These are phyloP conservation scores for Pelodiscus sinensis DNA, from an alignment of 2,113 vertebrate species.

Conservation along the genomic window DNA sequence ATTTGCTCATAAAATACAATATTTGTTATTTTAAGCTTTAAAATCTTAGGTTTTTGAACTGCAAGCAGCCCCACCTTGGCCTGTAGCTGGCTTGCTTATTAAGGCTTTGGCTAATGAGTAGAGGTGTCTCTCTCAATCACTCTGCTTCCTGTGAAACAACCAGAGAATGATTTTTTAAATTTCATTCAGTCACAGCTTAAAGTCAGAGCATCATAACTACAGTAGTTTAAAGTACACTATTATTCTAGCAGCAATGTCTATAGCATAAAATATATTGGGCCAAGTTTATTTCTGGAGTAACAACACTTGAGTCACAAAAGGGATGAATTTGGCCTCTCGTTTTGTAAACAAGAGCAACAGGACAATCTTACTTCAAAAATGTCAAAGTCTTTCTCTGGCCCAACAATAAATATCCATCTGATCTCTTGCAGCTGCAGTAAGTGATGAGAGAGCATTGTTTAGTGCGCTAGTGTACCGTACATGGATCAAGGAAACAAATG, in stretches of 20 bases:
- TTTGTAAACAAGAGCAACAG: conserved; percentile 5
- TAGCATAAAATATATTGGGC: neutral
- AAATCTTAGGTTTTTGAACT: conserved; percentile 29
- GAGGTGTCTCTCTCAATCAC: neutral
- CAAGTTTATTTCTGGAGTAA: neutral
- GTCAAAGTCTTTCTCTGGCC: conserved; percentile 49
- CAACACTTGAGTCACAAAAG: neutral
- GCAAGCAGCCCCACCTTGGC: neutral
- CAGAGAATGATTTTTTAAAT: neutral
- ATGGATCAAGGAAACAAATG: conserved; percentile 58
- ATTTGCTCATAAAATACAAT: neutral
- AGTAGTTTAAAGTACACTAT: neutral
- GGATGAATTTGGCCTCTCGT: neutral
- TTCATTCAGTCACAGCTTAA: conserved; percentile 1
- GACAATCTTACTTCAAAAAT: conserved; percentile 49
- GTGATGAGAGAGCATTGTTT: neutral
- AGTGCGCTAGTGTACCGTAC: conserved; percentile 43
- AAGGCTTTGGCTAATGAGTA: neutral
- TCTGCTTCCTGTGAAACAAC: neutral
- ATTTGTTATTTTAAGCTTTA: neutral
- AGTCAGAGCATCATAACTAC: neutral
- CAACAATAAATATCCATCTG: conserved; percentile 31
- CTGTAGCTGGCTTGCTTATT: conserved; percentile 17
- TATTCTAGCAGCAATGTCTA: neutral
- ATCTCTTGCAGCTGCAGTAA: conserved; percentile 59